Base-by-base conservation (phyloP, 2,888 invertebrate genomes). In the Frankliniella intonsa region DNA sequence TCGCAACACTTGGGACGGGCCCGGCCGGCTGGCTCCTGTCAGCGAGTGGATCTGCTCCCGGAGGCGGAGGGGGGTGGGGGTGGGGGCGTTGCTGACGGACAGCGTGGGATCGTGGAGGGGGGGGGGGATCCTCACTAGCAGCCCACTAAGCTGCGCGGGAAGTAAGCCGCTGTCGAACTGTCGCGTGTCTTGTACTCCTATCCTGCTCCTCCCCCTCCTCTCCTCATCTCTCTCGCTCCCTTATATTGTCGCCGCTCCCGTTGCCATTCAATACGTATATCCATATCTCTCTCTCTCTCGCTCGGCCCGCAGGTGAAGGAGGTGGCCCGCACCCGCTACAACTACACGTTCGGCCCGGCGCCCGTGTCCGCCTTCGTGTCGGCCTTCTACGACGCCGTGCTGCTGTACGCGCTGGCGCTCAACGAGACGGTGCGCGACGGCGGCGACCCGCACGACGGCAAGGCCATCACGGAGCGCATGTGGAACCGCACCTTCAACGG, bases 341-440 rank as follows among this genome's bases (percentile, higher is more conserved):
- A 94, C 87, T 93, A 92, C 87, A 93, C 93, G 0, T 94, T 93
- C 85, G 92, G 92, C 19, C 92, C 93, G 85, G 92, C 93, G 84
- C 92, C 95, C 85, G 95, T 97, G 76, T 97, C 97, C 83, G 95
- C 96, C 65, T 97, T 96, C 88, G 97, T 97, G 81, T 95, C 96
- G 0, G 97, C 98, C 2, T 97, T 99, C 88, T 97, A 98, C 88
- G 98, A 99, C 86, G 98, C 98, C 0, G 96, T 99, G 17, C 90
- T 98, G 0, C 91, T 99, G 65, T 99, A 98, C 88, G 95, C 97
- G 0, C 90, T 95, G 82, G 97, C 97, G 0, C 89, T 99, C 11
- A 97, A 97, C 87, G 95, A 97, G 85, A 96, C 96, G 49, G 89
- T 98, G 79, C 86, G 88, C 0, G 89, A 89, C 0, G 86, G 86